Evolutionary conservation across 1,140 invertebrate genomes (phyloP).

Genomic region (Sitobion miscanthi): DNA sequence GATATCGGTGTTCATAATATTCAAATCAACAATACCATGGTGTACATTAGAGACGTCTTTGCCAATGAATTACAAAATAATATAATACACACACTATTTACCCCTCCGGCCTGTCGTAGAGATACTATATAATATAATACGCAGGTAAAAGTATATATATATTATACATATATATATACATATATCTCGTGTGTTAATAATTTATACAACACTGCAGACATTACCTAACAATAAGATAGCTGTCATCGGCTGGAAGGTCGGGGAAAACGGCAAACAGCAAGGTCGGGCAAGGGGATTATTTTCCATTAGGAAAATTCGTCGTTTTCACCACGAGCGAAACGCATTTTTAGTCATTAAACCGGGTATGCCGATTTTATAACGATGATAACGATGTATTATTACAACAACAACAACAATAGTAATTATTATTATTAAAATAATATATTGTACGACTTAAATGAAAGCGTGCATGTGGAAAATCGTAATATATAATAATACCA

Average conservation of each 20-base stretch:
- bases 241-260: not conserved
- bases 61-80: not conserved
- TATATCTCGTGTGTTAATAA: not conserved
- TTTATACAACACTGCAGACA: not conserved
- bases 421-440: not conserved
- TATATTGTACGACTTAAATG: not conserved
- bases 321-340: not conserved
- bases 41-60: slow-evolving; percentile 19
- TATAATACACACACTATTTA: not conserved
- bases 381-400: not conserved
- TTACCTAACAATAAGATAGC: slow-evolving; percentile 20
- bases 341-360: not conserved
- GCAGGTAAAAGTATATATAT: not conserved
- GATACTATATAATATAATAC: not conserved
- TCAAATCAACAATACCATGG: not conserved
- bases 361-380: not conserved
- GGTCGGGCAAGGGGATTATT: not conserved
- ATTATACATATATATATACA: not conserved
- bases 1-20: not conserved
- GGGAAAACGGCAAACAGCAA: not conserved
- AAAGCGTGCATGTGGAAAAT: not conserved
- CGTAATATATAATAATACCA: not conserved
- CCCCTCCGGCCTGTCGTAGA: not conserved
- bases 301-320: slow-evolving; percentile 15
- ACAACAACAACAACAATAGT: not conserved